These are phyloP conservation scores for Drymonia ruficornis DNA, from an alignment of 2,888 invertebrate genomes.

Conservation along the genomic window DNA sequence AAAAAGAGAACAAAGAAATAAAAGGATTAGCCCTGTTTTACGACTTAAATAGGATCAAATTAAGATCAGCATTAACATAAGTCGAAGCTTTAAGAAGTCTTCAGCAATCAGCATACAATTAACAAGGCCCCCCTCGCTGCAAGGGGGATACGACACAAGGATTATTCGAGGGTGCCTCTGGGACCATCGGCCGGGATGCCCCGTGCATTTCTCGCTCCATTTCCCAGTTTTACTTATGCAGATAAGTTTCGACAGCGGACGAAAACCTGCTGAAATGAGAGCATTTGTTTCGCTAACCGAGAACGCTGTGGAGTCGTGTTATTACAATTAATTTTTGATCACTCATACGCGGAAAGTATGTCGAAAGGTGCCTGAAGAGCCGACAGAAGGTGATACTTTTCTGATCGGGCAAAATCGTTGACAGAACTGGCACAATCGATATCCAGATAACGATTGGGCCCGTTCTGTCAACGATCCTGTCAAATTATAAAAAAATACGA, in stretches of 20 bases:
- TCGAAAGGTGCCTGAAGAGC: no score
- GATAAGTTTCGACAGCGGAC: conserved; percentile 74
- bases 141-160: neutral
- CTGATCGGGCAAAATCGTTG: no score
- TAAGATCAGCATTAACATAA: neutral
- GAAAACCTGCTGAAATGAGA: conserved; percentile 68
- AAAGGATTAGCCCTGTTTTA: neutral
- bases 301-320: conserved; percentile 35
- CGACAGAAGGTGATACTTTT: no score
- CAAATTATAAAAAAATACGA: no score
- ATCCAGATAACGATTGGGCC: no score
- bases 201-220: conserved; percentile 69
- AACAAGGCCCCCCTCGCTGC: neutral
- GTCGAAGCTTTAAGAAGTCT: neutral
- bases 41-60: neutral
- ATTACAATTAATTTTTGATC: no score
- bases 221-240: conserved; percentile 77
- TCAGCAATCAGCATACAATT: conserved; percentile 1
- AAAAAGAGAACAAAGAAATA: no score
- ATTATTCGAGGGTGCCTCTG: conserved; percentile 9
- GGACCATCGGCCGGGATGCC: conserved; percentile 31
- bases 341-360: no score
- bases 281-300: conserved; percentile 61
- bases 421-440: no score
- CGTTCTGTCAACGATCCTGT: no score